phyloP scores from a whole-genome alignment of 2,113 vertebrate genomes.

The Sus scrofa region T2T-Sscrofa CM000824.6:226590501-226591000 shows the following conservation, averaged over 20 bases:
- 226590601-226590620: not conserved
- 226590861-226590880: not conserved
- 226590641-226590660: not conserved
- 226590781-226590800: accelerated
- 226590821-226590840: not conserved
- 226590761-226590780: not conserved
- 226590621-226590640: not conserved
- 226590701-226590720: not conserved
- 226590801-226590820: not conserved
- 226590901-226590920: not conserved
- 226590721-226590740: not conserved
- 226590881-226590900: accelerated
- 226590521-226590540: not conserved
- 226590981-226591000: not conserved
- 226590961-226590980: accelerated
- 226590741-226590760: not conserved
- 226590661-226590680: accelerated
- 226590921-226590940: not conserved
- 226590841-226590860: not conserved
- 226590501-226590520: not conserved
- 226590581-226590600: not conserved
- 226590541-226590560: not conserved
- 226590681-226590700: accelerated
- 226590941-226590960: not conserved
- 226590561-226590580: not conserved